phyloP scores from a whole-genome alignment of 2,113 vertebrate species.

The Lasiurus cinereus region DNA sequence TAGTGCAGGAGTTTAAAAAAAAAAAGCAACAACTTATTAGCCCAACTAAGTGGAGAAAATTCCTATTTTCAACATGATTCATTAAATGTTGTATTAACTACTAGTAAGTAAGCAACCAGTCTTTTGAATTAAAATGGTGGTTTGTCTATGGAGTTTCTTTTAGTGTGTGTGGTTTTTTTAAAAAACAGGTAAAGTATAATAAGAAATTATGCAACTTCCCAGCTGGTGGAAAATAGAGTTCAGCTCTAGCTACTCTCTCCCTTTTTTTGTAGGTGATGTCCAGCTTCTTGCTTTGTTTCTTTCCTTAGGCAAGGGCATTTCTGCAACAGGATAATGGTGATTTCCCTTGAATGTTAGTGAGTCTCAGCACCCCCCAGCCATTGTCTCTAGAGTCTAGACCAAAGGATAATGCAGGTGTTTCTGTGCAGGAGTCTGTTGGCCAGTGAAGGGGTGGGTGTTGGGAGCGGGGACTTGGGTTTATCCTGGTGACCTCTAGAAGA shows the following conservation, averaged over 20 bases:
- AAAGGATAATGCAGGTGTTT: not conserved
- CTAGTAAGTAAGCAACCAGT: not conserved
- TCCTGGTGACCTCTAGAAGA: conserved; percentile 41
- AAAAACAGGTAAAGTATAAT: not conserved
- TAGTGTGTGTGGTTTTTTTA: not conserved
- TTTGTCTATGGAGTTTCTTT: not conserved
- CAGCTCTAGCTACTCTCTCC: not conserved
- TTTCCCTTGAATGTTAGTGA: not conserved
- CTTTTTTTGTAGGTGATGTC: not conserved
- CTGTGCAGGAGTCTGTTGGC: not conserved
- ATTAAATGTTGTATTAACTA: not conserved
- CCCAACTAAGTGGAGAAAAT: not conserved
- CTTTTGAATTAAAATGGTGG: conserved; percentile 21
- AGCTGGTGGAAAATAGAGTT: conserved; percentile 38
- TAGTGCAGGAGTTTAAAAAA: conserved; percentile 36
- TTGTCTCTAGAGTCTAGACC: conserved; percentile 44
- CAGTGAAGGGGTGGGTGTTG: not conserved
- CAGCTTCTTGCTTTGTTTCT: not conserved
- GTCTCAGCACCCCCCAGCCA: not conserved
- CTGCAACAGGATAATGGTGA: not conserved
- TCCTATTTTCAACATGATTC: not conserved
- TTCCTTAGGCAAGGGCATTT: not conserved
- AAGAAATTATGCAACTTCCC: conserved; percentile 40
- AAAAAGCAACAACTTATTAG: not conserved
- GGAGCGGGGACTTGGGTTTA: not conserved